Evolutionary conservation across 2,797 vertebrate genomes (phyloP), one percentile per base, ranked within the genome.

Genomic region (Oophaga sylvatica): DNA sequence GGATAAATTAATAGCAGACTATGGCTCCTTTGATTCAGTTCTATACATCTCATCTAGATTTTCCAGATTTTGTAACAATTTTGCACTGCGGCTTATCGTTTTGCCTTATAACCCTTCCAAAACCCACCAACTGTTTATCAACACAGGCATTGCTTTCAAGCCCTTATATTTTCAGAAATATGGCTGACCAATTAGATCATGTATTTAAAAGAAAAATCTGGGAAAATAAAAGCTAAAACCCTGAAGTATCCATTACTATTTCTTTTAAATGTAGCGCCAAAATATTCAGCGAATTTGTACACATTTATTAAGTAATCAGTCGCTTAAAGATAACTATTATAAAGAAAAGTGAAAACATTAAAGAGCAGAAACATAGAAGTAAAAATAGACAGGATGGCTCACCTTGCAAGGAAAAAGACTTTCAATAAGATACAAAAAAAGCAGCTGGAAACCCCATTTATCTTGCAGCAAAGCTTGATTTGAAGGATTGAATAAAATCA

Each of bases 401-500:
- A 53, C 22, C n/a, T 19, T 0, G 22, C 73, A 53, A 22, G 22
- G 48, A 76, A 56, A 12, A 56, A 53, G 45, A 53, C 45, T 76
- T 11, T 13, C 22, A n/a, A 76, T 53, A 56, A 48, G 11, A 76
- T 53, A 26, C 13, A 53, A 56, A 20, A 59, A 41, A 22, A 20
- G 45, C 73, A 76, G 73, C 73, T 76, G 45, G 73, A 76, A 53
- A 76, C 13, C 53, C 22, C 45, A 76, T 76, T 53, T 76, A 76
- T 76, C 73, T 76, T 53, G 10, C 22, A 76, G 48, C 20, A 76
- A 16, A 56, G 73, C 11, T 26, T 76, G 73, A 76, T 76, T 76
- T 76, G 45, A 76, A 56, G 26, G 73, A 76, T 76, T 76, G 73
- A 76, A 76, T 76, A 76, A 76, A 76, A 76, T 76, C 73, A 76